These are phyloP conservation scores for Aradophagus sp. DNA, from an alignment of 1,140 invertebrate species.

Conservation along the genomic window DNA sequence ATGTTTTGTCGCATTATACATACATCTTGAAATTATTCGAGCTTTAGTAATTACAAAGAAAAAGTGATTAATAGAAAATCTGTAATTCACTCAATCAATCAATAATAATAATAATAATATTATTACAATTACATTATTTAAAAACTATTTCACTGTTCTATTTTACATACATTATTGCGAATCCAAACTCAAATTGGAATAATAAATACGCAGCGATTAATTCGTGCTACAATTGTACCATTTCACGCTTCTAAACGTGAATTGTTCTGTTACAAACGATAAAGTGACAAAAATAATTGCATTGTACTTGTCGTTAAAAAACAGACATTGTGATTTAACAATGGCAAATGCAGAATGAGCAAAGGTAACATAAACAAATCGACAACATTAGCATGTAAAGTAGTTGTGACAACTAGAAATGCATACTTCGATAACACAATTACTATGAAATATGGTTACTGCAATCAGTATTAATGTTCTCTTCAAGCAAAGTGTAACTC, in stretches of 20 bases:
- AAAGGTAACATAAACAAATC: slow-evolving; percentile 47
- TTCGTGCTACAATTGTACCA: not conserved
- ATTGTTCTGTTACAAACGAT: slow-evolving; percentile 27
- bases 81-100: no score
- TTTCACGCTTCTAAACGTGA: slow-evolving; percentile 1
- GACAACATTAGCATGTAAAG: slow-evolving; percentile 52
- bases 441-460: slow-evolving; percentile 55
- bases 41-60: no score
- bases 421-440: slow-evolving; percentile 53
- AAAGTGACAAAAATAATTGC: slow-evolving; percentile 12
- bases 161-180: no score
- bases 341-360: slow-evolving; percentile 17
- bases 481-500: slow-evolving; percentile 48
- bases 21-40: no score
- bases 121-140: no score
- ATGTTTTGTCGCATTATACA: no score
- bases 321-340: slow-evolving; percentile 28
- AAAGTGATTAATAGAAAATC: no score
- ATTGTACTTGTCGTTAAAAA: slow-evolving; percentile 21
- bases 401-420: slow-evolving; percentile 55
- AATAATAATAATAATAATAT: no score
- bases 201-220: slow-evolving; percentile 6
- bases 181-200: slow-evolving; percentile 11
- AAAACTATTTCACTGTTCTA: no score
- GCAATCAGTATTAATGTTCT: slow-evolving; percentile 51